A percentile compares a stretch with the other conserved stretches of the same genome.
Evolutionary conservation across 2,797 vertebrate genomes (phyloP).

Genomic region (Falco columbarius): DNA sequence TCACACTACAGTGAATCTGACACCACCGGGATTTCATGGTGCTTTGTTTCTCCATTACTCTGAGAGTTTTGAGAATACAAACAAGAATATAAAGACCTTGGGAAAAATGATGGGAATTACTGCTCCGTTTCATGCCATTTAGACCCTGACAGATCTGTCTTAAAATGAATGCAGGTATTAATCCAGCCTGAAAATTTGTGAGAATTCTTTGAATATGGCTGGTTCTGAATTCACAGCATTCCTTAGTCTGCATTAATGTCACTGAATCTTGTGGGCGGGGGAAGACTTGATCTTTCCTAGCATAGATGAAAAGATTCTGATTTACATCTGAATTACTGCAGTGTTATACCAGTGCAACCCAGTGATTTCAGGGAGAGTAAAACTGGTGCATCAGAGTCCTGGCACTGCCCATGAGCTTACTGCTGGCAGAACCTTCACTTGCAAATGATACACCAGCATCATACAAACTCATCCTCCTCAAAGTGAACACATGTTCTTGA

Average conservation of each 20-base stretch:
- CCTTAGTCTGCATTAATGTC: not conserved
- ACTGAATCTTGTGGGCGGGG: not conserved
- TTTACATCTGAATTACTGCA: not conserved
- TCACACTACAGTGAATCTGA: not conserved
- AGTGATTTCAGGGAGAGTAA: not conserved
- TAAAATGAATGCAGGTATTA: not conserved
- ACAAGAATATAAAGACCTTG: not conserved
- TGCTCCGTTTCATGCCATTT: conserved; percentile 21
- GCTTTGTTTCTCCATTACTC: not conserved
- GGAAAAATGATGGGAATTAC: conserved; percentile 38
- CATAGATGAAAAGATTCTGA: not conserved
- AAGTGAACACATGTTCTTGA: not conserved
- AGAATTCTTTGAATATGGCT: not conserved
- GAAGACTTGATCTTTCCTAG: not conserved
- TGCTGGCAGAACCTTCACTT: not conserved
- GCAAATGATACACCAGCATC: not conserved
- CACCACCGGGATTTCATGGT: not conserved
- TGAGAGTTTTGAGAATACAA: not conserved
- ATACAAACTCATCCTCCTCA: not conserved
- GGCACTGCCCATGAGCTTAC: not conserved
- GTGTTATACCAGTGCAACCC: not conserved
- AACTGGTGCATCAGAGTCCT: not conserved
- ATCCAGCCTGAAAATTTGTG: not conserved
- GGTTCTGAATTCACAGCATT: not conserved
- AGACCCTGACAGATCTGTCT: not conserved